Percentiles rank a stretch among this genome's conserved stretches.
Evolutionary conservation across 2,797 vertebrate species (phyloP).

Genomic region (Huso huso): DNA sequence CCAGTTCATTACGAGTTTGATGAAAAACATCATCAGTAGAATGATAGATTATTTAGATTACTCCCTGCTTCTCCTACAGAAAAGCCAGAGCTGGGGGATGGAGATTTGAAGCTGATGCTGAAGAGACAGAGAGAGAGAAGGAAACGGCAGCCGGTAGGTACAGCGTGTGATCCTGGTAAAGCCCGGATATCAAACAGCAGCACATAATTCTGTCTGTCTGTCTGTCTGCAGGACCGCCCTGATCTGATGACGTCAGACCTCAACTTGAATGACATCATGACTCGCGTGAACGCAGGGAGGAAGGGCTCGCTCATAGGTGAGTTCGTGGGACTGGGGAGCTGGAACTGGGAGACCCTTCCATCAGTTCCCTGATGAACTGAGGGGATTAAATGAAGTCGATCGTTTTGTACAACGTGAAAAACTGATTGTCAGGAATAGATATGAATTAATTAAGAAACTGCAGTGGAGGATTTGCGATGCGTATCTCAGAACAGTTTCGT

Average conservation of each 20-base stretch:
- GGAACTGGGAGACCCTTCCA: background rate
- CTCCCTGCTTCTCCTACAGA: slow-evolving; percentile 49
- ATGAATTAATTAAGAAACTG: too few relatives aligned
- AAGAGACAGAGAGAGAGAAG: slow-evolving; percentile 87
- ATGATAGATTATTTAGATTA: too few relatives aligned
- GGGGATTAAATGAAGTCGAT: too few relatives aligned
- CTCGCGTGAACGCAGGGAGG: slow-evolving; percentile 81
- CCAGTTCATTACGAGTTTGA: too few relatives aligned
- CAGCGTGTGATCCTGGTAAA: background rate
- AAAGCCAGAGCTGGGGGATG: slow-evolving; percentile 79
- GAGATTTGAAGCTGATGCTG: slow-evolving; percentile 79
- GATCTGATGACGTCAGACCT: slow-evolving; percentile 83
- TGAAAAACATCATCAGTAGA: too few relatives aligned
- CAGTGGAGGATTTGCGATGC: too few relatives aligned
- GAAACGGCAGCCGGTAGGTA: slow-evolving; percentile 83
- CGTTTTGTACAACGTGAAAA: too few relatives aligned
- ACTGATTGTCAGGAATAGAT: too few relatives aligned
- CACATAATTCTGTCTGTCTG: background rate
- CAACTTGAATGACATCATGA: slow-evolving; percentile 83
- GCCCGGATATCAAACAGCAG: too few relatives aligned
- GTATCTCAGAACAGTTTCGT: background rate
- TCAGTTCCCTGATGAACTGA: too few relatives aligned
- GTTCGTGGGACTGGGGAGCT: slow-evolving; percentile 11
- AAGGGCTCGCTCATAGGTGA: slow-evolving; percentile 81
- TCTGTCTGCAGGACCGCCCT: slow-evolving; percentile 75